Percentiles rank a stretch among this genome's conserved stretches.
Evolutionary conservation across 1,140 invertebrate species (phyloP).

Genomic region (Propsilocerus akamusi): DNA sequence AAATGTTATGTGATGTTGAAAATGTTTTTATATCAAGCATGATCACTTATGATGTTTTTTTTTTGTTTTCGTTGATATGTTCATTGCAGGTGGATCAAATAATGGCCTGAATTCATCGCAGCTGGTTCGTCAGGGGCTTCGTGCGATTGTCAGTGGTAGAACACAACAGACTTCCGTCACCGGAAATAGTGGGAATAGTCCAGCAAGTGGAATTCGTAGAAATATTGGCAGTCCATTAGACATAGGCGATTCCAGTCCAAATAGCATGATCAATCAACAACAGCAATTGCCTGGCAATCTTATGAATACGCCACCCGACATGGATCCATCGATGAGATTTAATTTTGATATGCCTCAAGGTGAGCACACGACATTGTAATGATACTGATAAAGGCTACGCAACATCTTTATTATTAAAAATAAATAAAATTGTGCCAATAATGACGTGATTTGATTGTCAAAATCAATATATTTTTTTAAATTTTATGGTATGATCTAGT

Average conservation of each 20-base stretch:
- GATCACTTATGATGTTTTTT: background rate
- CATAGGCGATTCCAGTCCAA: background rate
- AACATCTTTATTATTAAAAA: background rate
- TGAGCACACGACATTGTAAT: background rate
- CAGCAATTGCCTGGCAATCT: constrained; percentile 11
- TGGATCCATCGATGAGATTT: constrained; percentile 19
- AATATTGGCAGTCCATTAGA: constrained; percentile 10
- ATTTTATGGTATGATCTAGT: background rate
- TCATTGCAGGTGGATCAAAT: constrained; percentile 5
- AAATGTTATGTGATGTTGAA: too few relatives aligned
- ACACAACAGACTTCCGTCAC: constrained; percentile 31
- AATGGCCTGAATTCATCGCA: constrained; percentile 37
- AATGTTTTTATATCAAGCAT: too few relatives aligned
- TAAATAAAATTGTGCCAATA: background rate
- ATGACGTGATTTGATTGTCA: background rate
- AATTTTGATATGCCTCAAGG: constrained; percentile 15
- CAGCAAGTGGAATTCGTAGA: constrained; percentile 10
- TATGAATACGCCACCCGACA: constrained; percentile 16
- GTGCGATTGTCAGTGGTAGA: constrained; percentile 67
- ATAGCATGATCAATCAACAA: constrained; percentile 6
- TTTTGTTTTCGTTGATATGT: background rate
- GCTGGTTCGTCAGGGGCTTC: constrained; percentile 74
- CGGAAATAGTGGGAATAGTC: constrained; percentile 12
- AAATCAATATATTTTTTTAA: background rate
- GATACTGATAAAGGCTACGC: background rate